Percentiles rank a stretch among this genome's conserved stretches.
Evolutionary conservation across 2,113 vertebrate species (phyloP).

Genomic region (Oenanthe oenanthe): DNA sequence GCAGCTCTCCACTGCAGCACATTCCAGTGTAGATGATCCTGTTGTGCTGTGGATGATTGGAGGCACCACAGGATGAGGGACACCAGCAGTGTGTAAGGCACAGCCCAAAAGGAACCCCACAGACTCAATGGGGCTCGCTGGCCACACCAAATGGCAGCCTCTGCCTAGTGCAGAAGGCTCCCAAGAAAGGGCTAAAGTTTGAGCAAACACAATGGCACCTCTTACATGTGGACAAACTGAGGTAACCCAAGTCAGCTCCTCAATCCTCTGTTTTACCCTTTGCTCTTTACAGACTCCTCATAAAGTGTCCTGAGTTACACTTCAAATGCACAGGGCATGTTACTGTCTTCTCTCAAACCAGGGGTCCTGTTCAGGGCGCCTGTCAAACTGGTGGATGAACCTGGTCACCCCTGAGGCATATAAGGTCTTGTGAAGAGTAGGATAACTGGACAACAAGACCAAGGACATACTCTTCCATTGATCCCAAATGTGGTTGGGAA

Average conservation of each 20-base stretch:
- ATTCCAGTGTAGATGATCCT: not conserved
- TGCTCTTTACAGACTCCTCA: not conserved
- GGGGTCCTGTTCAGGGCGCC: not conserved
- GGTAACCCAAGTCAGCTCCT: not conserved
- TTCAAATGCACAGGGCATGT: not conserved
- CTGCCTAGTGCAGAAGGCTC: not conserved
- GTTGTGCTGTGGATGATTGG: rapidly evolving
- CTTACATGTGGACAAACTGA: not conserved
- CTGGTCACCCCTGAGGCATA: not conserved
- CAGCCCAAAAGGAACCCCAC: not conserved
- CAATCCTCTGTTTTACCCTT: not conserved
- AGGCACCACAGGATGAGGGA: not conserved
- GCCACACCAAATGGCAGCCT: not conserved
- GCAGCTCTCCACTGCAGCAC: not conserved
- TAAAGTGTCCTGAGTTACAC: not conserved
- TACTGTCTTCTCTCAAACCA: not conserved
- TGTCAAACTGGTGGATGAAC: not conserved
- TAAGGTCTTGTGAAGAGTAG: not conserved
- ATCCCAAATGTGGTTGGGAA: not conserved
- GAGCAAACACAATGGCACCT: not conserved
- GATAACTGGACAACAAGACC: not conserved
- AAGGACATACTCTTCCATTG: not conserved
- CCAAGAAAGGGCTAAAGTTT: not conserved
- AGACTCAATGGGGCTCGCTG: not conserved
- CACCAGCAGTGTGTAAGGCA: not conserved